A percentile compares a stretch with the other conserved stretches of the same genome.
Evolutionary conservation across 2,888 invertebrate genomes (phyloP).

Genomic region (Erebia aethiops): DNA sequence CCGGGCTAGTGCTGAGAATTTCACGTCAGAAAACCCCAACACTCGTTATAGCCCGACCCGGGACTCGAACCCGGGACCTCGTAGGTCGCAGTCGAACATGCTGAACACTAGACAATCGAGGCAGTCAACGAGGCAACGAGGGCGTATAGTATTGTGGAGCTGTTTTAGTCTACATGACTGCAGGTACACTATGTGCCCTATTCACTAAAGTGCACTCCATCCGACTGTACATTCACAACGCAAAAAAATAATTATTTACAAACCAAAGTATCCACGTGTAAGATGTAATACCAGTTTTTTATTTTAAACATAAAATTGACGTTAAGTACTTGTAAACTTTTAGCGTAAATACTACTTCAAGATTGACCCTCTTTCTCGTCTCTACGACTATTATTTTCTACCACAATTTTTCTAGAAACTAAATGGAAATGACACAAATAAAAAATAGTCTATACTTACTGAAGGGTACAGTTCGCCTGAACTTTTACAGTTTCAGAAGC

Average conservation of each 20-base stretch:
- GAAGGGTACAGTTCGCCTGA: not conserved
- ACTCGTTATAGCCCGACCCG: too few relatives aligned
- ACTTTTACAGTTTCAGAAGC: not conserved
- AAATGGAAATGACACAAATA: not conserved
- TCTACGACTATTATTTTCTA: slow-evolving; percentile 3
- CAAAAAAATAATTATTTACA: not conserved
- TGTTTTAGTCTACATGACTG: too few relatives aligned
- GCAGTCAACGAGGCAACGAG: too few relatives aligned
- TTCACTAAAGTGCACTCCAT: not conserved
- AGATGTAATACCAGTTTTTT: not conserved
- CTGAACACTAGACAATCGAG: too few relatives aligned
- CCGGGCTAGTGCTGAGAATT: too few relatives aligned
- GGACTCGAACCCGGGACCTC: too few relatives aligned
- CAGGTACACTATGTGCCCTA: too few relatives aligned
- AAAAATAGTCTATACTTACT: slow-evolving; percentile 14
- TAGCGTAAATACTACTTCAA: slow-evolving; percentile 7
- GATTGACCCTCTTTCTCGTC: not conserved
- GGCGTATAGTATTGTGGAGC: too few relatives aligned
- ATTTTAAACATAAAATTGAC: not conserved
- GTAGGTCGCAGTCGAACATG: too few relatives aligned
- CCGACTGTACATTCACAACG: not conserved
- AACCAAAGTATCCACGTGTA: not conserved
- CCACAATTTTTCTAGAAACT: not conserved
- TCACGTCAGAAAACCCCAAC: too few relatives aligned
- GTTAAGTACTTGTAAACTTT: not conserved